Evolutionary conservation across 2,113 vertebrate genomes (phyloP).

Genomic region (Motacilla tschutschensis): DNA sequence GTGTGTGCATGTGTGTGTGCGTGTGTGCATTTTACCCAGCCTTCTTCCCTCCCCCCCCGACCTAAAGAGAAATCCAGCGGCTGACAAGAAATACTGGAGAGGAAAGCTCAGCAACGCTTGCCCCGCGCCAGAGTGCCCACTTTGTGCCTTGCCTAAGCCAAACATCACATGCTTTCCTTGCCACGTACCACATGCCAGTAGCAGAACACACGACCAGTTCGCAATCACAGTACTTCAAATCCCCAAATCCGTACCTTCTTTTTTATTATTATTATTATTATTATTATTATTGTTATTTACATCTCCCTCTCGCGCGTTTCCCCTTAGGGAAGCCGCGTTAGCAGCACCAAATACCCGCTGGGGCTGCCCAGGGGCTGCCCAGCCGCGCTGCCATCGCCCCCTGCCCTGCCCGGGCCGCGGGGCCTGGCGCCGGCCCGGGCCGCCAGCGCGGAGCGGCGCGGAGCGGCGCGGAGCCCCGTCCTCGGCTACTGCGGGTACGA

Average conservation of each 20-base stretch:
- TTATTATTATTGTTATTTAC: not conserved
- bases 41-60: not conserved
- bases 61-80: not conserved
- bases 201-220: not conserved
- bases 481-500: conserved; percentile 18
- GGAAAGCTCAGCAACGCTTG: not conserved
- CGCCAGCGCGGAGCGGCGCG: not conserved
- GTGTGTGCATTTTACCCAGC: not conserved
- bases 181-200: not conserved
- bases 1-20: too few relatives aligned
- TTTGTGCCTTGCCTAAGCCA: not conserved
- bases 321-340: not conserved
- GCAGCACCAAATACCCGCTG: not conserved
- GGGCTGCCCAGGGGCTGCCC: not conserved
- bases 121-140: not conserved
- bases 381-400: not conserved
- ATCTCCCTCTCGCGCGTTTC: not conserved
- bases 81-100: not conserved
- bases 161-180: not conserved
- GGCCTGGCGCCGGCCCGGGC: not conserved
- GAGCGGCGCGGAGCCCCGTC: not conserved
- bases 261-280: not conserved
- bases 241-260: not conserved
- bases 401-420: not conserved
- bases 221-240: not conserved